Conservation (phyloP, 2,888 invertebrate genomes). For the Mesodorylaimus sp. region DNA sequence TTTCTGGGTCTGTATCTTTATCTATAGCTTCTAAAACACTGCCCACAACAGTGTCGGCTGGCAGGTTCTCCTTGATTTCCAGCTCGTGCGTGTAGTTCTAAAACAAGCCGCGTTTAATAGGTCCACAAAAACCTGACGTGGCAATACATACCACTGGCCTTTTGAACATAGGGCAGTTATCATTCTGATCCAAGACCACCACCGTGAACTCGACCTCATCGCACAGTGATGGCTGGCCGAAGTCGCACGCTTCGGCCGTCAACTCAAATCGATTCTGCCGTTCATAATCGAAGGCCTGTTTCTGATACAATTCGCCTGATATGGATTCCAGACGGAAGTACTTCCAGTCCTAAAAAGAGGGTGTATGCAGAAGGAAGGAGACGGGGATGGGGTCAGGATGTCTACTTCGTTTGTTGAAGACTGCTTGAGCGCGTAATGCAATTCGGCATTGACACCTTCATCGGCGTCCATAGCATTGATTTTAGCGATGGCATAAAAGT, state of each 20-base stretch:
- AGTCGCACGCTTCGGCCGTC: conserved; percentile 9
- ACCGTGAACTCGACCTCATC: conserved; percentile 12
- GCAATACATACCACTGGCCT: conserved; percentile 15
- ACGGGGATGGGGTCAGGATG: conserved; percentile 2
- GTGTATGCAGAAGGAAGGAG: conserved; percentile 2
- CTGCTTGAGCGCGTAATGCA: conserved; percentile 45
- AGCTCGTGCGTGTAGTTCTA: conserved; percentile 5
- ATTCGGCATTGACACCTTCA: conserved; percentile 50
- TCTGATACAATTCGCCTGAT: conserved; percentile 3
- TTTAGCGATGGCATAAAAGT: background rate
- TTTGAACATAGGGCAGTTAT: conserved; percentile 28
- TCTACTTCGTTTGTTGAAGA: background rate
- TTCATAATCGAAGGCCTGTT: conserved; percentile 9
- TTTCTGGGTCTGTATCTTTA: conserved; percentile 25
- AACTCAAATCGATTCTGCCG: background rate
- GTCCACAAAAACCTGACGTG: conserved; percentile 16
- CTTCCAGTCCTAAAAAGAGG: conserved; percentile 9
- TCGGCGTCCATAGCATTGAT: conserved; percentile 51
- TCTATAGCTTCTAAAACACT: conserved; percentile 25
- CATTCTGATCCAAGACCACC: conserved; percentile 23
- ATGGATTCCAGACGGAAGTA: conserved; percentile 4
- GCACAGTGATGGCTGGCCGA: conserved; percentile 14
- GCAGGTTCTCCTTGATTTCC: conserved; percentile 5
- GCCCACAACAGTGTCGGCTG: background rate
- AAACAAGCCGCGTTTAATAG: conserved; percentile 14